Evolutionary conservation across 2,888 invertebrate species (phyloP), one percentile per base, ranked within the genome.

Genomic region (Gymnoscelis rufifasciata): DNA sequence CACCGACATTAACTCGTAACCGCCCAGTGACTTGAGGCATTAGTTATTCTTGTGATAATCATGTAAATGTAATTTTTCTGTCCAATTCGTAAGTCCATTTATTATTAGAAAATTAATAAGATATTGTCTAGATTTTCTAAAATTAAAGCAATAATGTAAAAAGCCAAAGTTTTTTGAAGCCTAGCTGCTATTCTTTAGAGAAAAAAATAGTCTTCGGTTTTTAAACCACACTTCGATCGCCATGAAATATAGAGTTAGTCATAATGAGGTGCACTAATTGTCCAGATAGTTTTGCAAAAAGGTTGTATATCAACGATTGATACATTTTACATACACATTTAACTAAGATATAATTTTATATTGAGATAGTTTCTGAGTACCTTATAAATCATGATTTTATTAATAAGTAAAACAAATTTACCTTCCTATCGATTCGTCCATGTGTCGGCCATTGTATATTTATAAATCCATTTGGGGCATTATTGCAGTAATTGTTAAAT

Each of bases 141-240:
- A 59, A 45, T 58, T 57, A 57, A 60, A 51, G 62, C 64, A 54
- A 60, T 57, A 55, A 50, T 64, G 60, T 53, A 63, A 66, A 68
- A 71, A 71, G 70, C 74, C 73, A 74, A 77, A 76, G 72, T 71
- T 68, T 60, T n/a, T 64, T 57, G 59, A 60, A 66, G 36, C 62
- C 57, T 67, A 48, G 29, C 60, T 57, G 64, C 63, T 66, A 64
- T 62, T 41, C 44, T 60, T 62, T 31, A 35, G 2, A 29, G 29
- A 40, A 28, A 27, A 15, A 12, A 38, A 11, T 7, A 7, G 11
- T 19, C 10, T 23, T 10, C 19, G 11, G 2, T 35, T 23, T 4
- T 1, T n/a, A 35, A 35, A 19, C 33, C 15, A n/a, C 1, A 6
- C 4, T 35, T 35, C 7, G 15, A 19, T 15, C 35, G 35, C 35